Evolutionary conservation across 2,888 invertebrate genomes (phyloP), one percentile per base, ranked within the genome.

Genomic region (Cheiracanthium punctorium): DNA sequence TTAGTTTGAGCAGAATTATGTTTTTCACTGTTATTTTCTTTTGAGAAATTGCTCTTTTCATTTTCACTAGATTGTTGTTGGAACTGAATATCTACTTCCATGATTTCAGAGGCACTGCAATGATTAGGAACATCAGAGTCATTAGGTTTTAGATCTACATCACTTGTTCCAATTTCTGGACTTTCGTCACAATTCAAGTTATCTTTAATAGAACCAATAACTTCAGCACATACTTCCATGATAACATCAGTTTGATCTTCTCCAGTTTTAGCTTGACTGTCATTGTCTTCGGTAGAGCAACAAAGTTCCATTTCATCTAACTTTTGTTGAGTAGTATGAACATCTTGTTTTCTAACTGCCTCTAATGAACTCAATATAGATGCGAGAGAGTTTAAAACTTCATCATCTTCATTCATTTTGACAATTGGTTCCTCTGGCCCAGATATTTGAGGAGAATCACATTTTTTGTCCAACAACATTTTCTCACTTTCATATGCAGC

Each of bases 401-500:
- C 69, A 33, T 69, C 69, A 69, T 69, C 37, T 33, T 69, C 33
- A 69, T 24, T 69, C 1, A 20, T 10, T 17, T 20, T n/a, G 7
- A 24, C 1, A 33, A 24, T 5, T n/a, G n/a, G 1, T n/a, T 10
- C 33, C 12, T 17, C n/a, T 30, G 24, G 12, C n/a, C 64, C 24
- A 12, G 37, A 10, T 37, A 37, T 37, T 0, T 64, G 2, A 24
- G 32, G 10, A 72, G n/a, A 14, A 10, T 72, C 72, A 48, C 48
- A 29, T 32, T 73, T 32, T n/a, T 52, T n/a, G 29, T 24, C 37
- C 5, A 30, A 32, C n/a, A 20, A 24, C 58, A 58, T 73, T 58
- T 79, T 79, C 67, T 85, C 73, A 24, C 72, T 73, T 30, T 58
- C 72, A 0, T 71, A 77, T 24, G 76, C 85, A 7, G 79, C 81